Base-by-base conservation (phyloP, 2,113 vertebrate genomes). In the Engraulis encrasicolus region DNA sequence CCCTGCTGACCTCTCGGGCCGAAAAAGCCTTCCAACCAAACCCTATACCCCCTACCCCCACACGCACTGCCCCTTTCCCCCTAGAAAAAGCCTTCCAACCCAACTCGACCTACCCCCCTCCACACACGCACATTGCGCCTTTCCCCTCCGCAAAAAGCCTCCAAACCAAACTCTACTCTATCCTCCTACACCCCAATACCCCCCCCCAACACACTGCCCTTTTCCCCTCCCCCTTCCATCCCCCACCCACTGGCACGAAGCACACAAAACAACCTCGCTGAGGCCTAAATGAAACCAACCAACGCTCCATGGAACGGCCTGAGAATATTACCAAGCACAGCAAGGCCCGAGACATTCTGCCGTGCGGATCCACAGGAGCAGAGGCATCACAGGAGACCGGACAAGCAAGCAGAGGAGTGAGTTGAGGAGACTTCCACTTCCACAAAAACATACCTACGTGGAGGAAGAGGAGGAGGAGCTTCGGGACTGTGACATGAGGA, bases 1-100 rank as follows among this genome's bases (percentile, higher is more conserved):
- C 96, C 94, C 94, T 89, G 77, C 88, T 95, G 96, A 96, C 95
- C 95, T 94, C 92, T 90, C 93, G 94, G 94, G n/a, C n/a, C 87
- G 83, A 89, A 89, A n/a, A n/a, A 66, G 31, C 23, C 58, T 66
- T 66, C 58, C 58, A 66, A 31, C 58, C 58, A 58, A 38, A 27
- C 27, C 78, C 54, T 6, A 19, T 27, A 0, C 23, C 40, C 48
- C 71, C 84, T 71, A 52, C 48, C 81, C 86, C 78, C 82, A 45
- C n/a, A n/a, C n/a, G n/a, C n/a, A n/a, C n/a, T n/a, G n/a, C n/a
- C n/a, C n/a, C n/a, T n/a, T n/a, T n/a, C n/a, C n/a, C n/a, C n/a
- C n/a, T n/a, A n/a, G n/a, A n/a, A n/a, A n/a, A n/a, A n/a, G n/a
- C n/a, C n/a, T n/a, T n/a, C n/a, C n/a, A n/a, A n/a, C n/a, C n/a